Conservation (phyloP, 2,797 vertebrate species). For the Chanos chanos region DNA sequence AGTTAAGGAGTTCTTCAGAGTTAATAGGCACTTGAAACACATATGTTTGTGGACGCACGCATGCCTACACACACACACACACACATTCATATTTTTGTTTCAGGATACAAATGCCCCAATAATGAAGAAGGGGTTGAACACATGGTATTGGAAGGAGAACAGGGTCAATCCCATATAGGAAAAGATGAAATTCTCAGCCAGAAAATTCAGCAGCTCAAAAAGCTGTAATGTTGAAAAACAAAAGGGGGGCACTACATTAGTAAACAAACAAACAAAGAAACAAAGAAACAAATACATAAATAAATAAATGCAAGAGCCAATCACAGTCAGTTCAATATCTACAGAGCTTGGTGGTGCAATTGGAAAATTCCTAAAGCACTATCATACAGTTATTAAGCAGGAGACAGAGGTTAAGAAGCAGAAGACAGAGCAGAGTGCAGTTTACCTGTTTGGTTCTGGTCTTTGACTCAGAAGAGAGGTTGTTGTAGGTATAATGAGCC, state of each 20-base stretch:
- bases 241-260: not conserved
- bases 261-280: not conserved
- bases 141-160: constrained; percentile 96
- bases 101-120: constrained; percentile 96
- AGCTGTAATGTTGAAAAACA: too few relatives aligned
- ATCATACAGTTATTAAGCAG: too few relatives aligned
- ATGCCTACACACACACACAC: too few relatives aligned
- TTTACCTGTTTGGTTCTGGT: constrained; percentile 92
- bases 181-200: constrained; percentile 99
- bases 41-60: too few relatives aligned
- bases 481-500: constrained; percentile 96
- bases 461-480: constrained; percentile 91
- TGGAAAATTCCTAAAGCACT: too few relatives aligned
- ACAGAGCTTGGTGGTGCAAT: too few relatives aligned
- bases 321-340: too few relatives aligned
- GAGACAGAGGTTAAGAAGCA: too few relatives aligned
- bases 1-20: constrained; percentile 55
- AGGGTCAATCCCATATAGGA: constrained; percentile 97
- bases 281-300: too few relatives aligned
- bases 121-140: constrained; percentile 93
- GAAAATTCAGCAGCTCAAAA: constrained; percentile 97
- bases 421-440: too few relatives aligned
- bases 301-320: too few relatives aligned
- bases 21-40: not conserved
- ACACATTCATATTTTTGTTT: not conserved